phyloP scores from a whole-genome alignment of 2,888 invertebrate species.

The Glaucopsyche alexis region DNA sequence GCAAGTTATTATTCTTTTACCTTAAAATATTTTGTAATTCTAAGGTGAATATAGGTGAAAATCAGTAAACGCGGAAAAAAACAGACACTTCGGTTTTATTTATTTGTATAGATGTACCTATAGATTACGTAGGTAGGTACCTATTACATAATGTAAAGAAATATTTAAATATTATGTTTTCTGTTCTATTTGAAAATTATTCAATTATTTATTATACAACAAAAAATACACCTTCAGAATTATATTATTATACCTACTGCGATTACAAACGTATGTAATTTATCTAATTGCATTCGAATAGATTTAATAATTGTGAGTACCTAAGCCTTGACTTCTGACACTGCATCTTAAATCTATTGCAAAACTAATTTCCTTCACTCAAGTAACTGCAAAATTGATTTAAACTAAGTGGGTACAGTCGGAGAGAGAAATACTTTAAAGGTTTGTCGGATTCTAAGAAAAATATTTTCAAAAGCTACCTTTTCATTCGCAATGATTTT shows the following conservation, averaged over 20 bases:
- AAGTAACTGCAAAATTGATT: conserved; percentile 15
- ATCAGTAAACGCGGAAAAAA: no score
- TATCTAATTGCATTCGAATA: neutral
- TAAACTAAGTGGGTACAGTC: conserved; percentile 13
- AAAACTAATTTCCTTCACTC: conserved; percentile 4
- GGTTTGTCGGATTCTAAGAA: conserved; percentile 28
- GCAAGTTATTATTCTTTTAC: no score
- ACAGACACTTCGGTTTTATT: no score
- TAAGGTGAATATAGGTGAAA: no score
- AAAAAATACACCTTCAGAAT: neutral
- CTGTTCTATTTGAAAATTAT: no score
- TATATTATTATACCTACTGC: neutral
- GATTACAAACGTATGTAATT: neutral
- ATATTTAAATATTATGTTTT: no score
- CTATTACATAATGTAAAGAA: no score
- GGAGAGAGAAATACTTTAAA: neutral
- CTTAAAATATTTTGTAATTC: no score
- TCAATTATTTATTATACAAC: no score
- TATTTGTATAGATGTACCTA: no score
- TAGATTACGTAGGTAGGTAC: no score
- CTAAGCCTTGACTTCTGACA: conserved; percentile 11
- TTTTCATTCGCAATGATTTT: conserved; percentile 45
- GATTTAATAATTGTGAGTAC: neutral
- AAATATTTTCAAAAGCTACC: conserved; percentile 43
- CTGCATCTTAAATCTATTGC: conserved; percentile 1